Evolutionary conservation across 2,797 vertebrate species (phyloP).

Genomic region (Coilia nasus): DNA sequence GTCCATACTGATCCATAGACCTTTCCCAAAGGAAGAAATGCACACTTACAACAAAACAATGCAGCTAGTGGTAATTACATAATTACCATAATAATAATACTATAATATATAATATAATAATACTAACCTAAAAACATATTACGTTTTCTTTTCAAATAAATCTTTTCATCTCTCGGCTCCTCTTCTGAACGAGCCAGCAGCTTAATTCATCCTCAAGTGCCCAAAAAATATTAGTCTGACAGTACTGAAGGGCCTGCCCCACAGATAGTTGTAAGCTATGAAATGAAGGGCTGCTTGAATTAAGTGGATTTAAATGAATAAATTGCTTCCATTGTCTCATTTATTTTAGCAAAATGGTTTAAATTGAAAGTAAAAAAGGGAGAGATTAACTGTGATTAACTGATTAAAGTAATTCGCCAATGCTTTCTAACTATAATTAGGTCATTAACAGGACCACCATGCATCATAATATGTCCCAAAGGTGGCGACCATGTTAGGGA

Average conservation of each 20-base stretch:
- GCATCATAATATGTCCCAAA: constrained; percentile 63
- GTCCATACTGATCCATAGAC: background rate
- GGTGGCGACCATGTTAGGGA: constrained; percentile 54
- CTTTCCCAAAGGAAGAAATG: background rate
- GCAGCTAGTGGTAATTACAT: too few relatives aligned
- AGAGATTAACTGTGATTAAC: constrained; percentile 69
- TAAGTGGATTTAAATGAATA: constrained; percentile 70
- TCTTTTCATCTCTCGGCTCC: constrained; percentile 38
- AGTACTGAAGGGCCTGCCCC: constrained; percentile 57
- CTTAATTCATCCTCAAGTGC: constrained; percentile 68
- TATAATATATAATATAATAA: too few relatives aligned
- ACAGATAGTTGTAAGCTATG: constrained; percentile 69
- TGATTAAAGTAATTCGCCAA: constrained; percentile 66
- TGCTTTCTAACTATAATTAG: constrained; percentile 64
- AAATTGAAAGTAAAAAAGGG: constrained; percentile 30
- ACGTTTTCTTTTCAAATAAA: constrained; percentile 40
- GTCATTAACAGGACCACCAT: constrained; percentile 66
- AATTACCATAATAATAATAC: too few relatives aligned
- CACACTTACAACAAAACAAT: background rate
- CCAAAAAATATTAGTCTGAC: constrained; percentile 68
- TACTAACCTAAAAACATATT: background rate
- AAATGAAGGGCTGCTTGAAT: constrained; percentile 68
- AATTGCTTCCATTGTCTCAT: constrained; percentile 50
- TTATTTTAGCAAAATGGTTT: constrained; percentile 53
- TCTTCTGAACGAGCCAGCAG: constrained; percentile 46